Conservation (phyloP, 2,113 vertebrate species). For the Macheiramphus alcinus region DNA sequence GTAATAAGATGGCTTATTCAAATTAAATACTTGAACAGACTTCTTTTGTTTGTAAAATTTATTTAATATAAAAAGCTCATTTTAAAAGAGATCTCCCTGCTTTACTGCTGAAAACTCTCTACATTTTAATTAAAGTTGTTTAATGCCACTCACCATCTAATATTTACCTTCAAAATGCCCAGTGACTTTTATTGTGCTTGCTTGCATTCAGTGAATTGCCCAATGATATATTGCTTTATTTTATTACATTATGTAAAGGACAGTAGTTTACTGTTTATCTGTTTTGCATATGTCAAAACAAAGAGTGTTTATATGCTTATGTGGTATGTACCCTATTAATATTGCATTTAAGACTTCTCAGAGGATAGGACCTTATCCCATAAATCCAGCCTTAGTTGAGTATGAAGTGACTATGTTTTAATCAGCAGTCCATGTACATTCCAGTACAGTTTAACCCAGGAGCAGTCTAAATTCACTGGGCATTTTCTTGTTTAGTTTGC, state of each 20-base stretch:
- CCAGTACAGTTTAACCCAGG: not conserved
- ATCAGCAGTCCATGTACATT: not conserved
- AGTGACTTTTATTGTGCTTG: not conserved
- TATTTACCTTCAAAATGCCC: not conserved
- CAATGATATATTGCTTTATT: not conserved
- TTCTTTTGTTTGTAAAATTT: not conserved
- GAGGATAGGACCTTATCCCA: not conserved
- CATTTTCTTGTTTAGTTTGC: not conserved
- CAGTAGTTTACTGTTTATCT: not conserved
- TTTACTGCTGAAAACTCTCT: not conserved
- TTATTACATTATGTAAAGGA: not conserved
- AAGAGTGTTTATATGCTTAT: not conserved
- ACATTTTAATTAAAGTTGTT: not conserved
- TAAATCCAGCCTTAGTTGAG: not conserved
- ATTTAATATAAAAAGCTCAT: not conserved
- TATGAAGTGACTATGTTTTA: not conserved
- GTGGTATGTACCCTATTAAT: not conserved
- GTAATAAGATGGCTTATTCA: not conserved
- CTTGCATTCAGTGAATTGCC: not conserved
- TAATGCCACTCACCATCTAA: not conserved
- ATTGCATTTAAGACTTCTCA: not conserved
- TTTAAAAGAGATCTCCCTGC: not conserved
- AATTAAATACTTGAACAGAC: not conserved
- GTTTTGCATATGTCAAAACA: not conserved
- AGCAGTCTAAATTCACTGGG: not conserved